phyloP scores from a whole-genome alignment of 2,797 vertebrate species.

The Melanogrammus aeglefinus region DNA sequence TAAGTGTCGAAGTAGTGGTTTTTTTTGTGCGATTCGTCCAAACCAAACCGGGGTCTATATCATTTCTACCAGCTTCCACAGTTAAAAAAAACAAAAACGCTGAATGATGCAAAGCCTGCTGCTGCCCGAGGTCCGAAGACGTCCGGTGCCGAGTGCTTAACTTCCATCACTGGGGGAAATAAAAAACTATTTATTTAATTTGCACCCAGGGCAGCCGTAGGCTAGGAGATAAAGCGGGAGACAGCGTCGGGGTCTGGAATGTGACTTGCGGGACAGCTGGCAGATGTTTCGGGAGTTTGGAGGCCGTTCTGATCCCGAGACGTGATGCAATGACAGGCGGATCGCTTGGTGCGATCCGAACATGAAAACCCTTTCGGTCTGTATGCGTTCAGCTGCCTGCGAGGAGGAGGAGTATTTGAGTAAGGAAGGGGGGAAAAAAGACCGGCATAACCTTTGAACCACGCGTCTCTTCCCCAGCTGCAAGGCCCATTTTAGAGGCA shows the following conservation, averaged over 20 bases:
- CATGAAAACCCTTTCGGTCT: constrained; percentile 21
- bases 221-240: constrained; percentile 38
- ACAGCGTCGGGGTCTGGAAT: constrained; percentile 27
- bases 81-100: neutral
- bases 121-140: neutral
- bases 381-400: neutral
- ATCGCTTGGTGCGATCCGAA: constrained; percentile 25
- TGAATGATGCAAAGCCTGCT: neutral
- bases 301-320: constrained; percentile 32
- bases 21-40: neutral
- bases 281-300: constrained; percentile 37
- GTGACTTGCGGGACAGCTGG: constrained; percentile 41
- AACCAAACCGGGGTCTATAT: neutral
- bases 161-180: constrained; percentile 14
- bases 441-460: neutral
- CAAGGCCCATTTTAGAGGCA: neutral
- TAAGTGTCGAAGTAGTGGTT: neutral
- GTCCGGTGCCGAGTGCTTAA: neutral
- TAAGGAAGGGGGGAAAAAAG: neutral
- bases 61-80: neutral
- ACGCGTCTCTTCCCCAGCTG: neutral
- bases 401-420: neutral
- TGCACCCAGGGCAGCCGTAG: constrained; percentile 21
- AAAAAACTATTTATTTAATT: constrained; percentile 40
- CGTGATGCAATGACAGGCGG: constrained; percentile 40